Evolutionary conservation across 2,888 invertebrate genomes (phyloP), one percentile per base, ranked within the genome.

Genomic region (Nesidiocoris tenuis): DNA sequence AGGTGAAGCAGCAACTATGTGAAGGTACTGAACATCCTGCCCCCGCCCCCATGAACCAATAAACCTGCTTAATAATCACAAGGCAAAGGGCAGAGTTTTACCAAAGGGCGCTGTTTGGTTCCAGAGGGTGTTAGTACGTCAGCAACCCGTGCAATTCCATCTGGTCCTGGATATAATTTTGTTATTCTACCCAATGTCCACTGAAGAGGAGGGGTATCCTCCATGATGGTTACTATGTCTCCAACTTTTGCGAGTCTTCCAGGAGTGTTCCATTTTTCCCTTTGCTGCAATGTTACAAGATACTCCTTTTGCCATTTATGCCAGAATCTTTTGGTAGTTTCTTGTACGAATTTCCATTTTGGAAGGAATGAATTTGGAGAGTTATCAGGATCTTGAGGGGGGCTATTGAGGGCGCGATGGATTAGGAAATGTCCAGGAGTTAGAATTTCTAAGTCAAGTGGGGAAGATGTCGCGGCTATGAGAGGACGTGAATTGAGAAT

Each of bases 391-490:
- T 18, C 56, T 9, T 9, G 2, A 68, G 68, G 68, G 2, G 68
- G 56, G n/a, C 55, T 22, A 21, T 12, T 55, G 12, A 59, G 7
- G 17, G 57, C 61, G 7, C 59, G 25, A n/a, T 59, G 57, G 19
- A 61, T 71, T 9, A 71, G 71, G 18, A 71, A 71, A 25, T 71
- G 71, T 16, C 61, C 56, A 23, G 71, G 71, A 17, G 71, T 71
- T 5, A 71, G 19, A 5, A 23, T 18, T n/a, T 59, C 59, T 17
- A 71, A 7, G 61, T 71, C 71, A 16, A 17, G 1, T 2, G 71
- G 61, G 18, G 57, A 57, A 12, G 16, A n/a, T 16, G 59, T 54
- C 2, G 61, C 9, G 17, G 71, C 19, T 2, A n/a, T 1, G 21
- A 71, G 24, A 17, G 71, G 71, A n/a, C 71, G 61, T 9, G 71